Conservation (phyloP, 2,888 invertebrate species). For the Chirona hameri region DNA sequence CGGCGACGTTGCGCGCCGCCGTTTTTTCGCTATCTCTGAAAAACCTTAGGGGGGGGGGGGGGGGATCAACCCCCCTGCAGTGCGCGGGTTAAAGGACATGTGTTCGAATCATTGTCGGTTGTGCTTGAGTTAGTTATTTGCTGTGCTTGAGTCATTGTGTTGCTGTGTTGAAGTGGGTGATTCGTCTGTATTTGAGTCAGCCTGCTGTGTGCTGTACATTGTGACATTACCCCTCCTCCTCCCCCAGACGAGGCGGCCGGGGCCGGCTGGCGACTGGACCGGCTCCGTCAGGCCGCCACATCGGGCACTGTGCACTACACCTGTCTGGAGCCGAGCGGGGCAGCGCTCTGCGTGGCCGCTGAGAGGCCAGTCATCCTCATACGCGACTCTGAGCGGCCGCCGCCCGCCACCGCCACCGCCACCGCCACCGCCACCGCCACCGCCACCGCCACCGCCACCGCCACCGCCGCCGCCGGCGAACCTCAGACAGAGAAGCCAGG, state of each 20-base stretch:
- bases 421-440: neutral
- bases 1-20: too few relatives aligned
- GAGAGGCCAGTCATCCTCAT: neutral
- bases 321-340: neutral
- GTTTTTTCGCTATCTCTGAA: too few relatives aligned
- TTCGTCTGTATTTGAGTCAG: too few relatives aligned
- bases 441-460: neutral
- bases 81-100: too few relatives aligned
- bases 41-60: too few relatives aligned
- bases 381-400: neutral
- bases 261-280: neutral
- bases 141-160: too few relatives aligned
- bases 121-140: too few relatives aligned
- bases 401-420: too few relatives aligned
- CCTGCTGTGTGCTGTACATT: neutral
- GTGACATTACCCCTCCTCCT: neutral
- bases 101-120: too few relatives aligned
- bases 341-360: neutral
- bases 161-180: too few relatives aligned
- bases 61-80: too few relatives aligned
- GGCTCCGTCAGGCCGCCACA: slow-evolving; percentile 2
- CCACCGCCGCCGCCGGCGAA: neutral
- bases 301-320: neutral
- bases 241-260: neutral
- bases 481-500: neutral